Conservation (phyloP, 2,797 vertebrate genomes). For the Anniella stebbinsi region DNA sequence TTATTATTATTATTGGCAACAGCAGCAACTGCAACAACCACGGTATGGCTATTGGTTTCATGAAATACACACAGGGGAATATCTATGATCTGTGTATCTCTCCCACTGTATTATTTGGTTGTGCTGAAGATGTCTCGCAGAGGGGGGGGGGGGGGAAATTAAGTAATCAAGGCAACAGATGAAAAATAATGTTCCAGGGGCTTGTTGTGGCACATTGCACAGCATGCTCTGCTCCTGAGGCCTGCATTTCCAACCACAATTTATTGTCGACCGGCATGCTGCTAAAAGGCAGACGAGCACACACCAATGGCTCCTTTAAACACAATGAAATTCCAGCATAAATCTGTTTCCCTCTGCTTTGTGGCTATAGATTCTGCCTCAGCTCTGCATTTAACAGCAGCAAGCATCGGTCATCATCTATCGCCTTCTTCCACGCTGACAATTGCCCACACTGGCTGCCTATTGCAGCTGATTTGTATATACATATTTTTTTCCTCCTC, state of each 20-base stretch:
- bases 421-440: conserved; percentile 3
- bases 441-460: not conserved
- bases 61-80: not conserved
- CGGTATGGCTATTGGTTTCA: not conserved
- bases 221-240: conserved; percentile 57
- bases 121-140: conserved; percentile 39
- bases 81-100: conserved; percentile 31
- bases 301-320: conserved; percentile 41
- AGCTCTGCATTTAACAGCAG: conserved; percentile 33
- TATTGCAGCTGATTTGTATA: conserved; percentile 30
- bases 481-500: conserved; percentile 11
- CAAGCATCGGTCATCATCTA: not conserved
- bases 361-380: conserved; percentile 47
- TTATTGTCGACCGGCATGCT: conserved; percentile 65
- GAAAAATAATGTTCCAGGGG: conserved; percentile 48
- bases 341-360: conserved; percentile 64
- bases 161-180: conserved; percentile 59
- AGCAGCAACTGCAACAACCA: not conserved
- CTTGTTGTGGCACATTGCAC: conserved; percentile 57
- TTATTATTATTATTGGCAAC: no score
- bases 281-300: conserved; percentile 57
- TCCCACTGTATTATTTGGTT: conserved; percentile 51
- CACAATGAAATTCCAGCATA: conserved; percentile 65
- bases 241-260: conserved; percentile 56
- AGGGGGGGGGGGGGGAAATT: no score